These are phyloP conservation scores for Gallinago solitaria DNA, from an alignment of 2,797 vertebrate genomes.

Conservation along the genomic window DNA sequence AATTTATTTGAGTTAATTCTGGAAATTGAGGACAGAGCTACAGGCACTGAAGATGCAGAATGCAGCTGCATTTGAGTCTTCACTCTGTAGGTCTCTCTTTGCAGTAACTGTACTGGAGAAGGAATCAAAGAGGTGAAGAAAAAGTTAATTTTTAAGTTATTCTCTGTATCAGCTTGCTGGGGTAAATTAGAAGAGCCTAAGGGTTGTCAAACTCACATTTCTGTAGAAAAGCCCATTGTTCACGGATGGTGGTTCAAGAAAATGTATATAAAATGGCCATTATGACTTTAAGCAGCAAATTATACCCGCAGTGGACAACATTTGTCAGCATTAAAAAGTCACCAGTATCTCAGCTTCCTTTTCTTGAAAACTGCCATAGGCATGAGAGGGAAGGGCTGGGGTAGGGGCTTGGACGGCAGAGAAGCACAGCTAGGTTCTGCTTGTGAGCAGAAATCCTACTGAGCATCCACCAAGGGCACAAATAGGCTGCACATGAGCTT, in stretches of 20 bases:
- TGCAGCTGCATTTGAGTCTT: not conserved
- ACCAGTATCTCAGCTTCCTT: not conserved
- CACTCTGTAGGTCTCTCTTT: not conserved
- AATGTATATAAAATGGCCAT: not conserved
- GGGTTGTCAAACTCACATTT: constrained; percentile 20
- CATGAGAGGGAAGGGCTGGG: not conserved
- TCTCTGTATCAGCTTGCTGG: not conserved
- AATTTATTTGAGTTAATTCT: constrained; percentile 56
- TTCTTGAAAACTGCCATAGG: not conserved
- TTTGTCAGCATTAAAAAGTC: constrained; percentile 27
- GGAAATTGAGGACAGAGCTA: constrained; percentile 15
- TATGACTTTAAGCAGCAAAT: not conserved
- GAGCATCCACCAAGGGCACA: accelerated
- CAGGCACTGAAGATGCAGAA: constrained; percentile 3
- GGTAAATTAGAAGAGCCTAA: not conserved
- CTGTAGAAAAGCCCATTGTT: constrained; percentile 23
- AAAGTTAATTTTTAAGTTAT: constrained; percentile 5
- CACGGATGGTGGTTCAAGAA: not conserved
- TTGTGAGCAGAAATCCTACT: not conserved
- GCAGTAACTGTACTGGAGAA: not conserved
- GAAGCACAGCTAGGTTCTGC: not conserved
- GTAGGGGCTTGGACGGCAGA: not conserved
- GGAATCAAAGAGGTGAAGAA: not conserved
- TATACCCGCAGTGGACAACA: constrained; percentile 6
- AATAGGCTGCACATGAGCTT: not conserved